Evolutionary conservation across 2,797 vertebrate genomes (phyloP).

Genomic region (Sternotherus odoratus): DNA sequence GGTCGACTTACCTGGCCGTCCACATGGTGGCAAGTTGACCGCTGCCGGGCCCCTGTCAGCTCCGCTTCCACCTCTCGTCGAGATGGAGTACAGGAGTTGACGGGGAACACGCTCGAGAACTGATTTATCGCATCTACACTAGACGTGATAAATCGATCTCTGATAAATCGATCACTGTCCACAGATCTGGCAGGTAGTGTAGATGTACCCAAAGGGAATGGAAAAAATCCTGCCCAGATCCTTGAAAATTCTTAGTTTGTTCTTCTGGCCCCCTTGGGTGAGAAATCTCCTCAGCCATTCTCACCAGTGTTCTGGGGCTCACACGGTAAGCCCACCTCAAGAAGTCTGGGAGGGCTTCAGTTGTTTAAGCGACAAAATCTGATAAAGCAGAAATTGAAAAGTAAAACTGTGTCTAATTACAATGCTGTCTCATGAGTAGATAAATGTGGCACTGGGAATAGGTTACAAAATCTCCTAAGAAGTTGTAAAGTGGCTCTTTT

Average conservation of each 20-base stretch:
- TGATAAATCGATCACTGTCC: too few relatives aligned
- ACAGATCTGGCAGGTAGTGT: too few relatives aligned
- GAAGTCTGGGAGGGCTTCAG: not conserved
- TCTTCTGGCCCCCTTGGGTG: not conserved
- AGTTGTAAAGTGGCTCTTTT: constrained; percentile 40
- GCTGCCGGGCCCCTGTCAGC: too few relatives aligned
- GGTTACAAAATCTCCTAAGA: not conserved
- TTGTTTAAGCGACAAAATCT: constrained; percentile 13
- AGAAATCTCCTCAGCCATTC: not conserved
- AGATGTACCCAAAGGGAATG: not conserved
- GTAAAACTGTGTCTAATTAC: constrained; percentile 31
- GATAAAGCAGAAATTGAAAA: constrained; percentile 16
- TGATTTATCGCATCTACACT: too few relatives aligned
- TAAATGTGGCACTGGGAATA: constrained; percentile 29
- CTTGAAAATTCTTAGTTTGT: not conserved
- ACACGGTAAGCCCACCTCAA: not conserved
- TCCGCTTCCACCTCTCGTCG: too few relatives aligned
- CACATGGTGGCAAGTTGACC: too few relatives aligned
- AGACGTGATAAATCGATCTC: too few relatives aligned
- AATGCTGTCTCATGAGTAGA: constrained; percentile 29
- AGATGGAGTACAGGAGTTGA: too few relatives aligned
- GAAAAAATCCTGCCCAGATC: not conserved
- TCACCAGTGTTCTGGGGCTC: not conserved
- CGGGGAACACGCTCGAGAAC: too few relatives aligned
- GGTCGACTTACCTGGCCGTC: too few relatives aligned